phyloP scores from a whole-genome alignment of 1,140 invertebrate genomes.

The Lanistes nyassanus region DNA sequence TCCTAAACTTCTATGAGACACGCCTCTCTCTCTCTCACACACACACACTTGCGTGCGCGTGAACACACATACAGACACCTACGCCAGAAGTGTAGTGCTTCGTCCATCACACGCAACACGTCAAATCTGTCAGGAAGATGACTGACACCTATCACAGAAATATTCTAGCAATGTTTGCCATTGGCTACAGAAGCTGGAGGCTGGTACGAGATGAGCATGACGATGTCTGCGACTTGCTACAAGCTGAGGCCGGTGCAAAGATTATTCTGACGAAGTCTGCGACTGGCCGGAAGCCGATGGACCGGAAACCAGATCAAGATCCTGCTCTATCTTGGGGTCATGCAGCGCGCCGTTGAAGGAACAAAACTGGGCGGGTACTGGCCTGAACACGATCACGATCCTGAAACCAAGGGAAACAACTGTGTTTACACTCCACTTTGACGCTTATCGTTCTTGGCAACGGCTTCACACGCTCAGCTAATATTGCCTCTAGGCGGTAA shows the following conservation, averaged over 20 bases:
- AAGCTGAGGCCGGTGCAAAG: neutral
- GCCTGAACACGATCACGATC: conserved; percentile 14
- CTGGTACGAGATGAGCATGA: neutral
- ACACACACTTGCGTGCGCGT: neutral
- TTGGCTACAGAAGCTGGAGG: neutral
- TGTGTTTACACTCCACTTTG: neutral
- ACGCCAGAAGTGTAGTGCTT: neutral
- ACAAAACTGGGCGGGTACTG: conserved; percentile 10
- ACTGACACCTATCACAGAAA: neutral
- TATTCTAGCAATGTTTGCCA: neutral
- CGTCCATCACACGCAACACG: neutral
- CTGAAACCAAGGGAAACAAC: neutral
- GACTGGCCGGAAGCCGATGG: neutral
- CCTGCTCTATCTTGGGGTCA: conserved; percentile 14
- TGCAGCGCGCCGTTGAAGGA: conserved; percentile 17
- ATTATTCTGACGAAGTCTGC: neutral
- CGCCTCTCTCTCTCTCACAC: neutral
- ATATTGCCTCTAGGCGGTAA: too few species aligned
- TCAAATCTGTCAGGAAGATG: neutral
- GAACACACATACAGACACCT: neutral
- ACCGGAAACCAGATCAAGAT: neutral
- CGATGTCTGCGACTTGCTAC: neutral
- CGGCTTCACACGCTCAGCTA: too few species aligned
- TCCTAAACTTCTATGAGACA: too few species aligned
- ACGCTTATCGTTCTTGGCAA: neutral